A percentile compares a stretch with the other conserved stretches of the same genome.
Conservation (phyloP, 2,113 vertebrate genomes). For the Todiramphus saurophagus region DNA sequence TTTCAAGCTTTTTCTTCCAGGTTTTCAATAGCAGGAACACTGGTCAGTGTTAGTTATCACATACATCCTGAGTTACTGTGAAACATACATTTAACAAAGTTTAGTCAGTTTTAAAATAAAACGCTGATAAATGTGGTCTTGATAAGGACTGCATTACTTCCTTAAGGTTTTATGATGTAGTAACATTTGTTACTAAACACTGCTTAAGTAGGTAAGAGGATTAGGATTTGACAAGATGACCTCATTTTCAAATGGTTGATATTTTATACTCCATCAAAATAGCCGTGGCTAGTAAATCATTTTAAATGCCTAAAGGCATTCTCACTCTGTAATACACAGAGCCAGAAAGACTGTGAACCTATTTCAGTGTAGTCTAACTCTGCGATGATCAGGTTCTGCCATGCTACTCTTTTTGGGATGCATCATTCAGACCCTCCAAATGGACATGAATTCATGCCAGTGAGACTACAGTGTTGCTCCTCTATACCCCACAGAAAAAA, state of each 20-base stretch:
- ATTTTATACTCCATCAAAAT: constrained; percentile 20
- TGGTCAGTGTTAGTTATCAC: not conserved
- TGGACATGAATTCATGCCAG: not conserved
- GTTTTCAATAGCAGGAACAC: not conserved
- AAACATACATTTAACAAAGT: not conserved
- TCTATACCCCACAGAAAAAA: not conserved
- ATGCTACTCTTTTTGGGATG: not conserved
- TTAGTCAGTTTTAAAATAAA: not conserved
- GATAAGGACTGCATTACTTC: not conserved
- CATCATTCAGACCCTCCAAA: not conserved
- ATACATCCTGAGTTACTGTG: not conserved
- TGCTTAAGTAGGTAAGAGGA: constrained; percentile 22
- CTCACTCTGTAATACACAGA: not conserved
- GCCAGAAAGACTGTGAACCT: not conserved
- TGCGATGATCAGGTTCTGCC: not conserved
- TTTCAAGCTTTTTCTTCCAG: not conserved
- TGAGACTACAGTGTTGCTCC: not conserved
- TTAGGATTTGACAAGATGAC: constrained; percentile 44
- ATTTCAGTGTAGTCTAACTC: not conserved
- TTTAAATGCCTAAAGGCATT: constrained; percentile 12
- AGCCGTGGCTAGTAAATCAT: not conserved
- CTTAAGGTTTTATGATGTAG: not conserved
- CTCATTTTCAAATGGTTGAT: constrained; percentile 30
- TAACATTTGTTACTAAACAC: not conserved
- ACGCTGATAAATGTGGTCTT: not conserved